Evolutionary conservation across 2,113 vertebrate species (phyloP), one percentile per base, ranked within the genome.

Genomic region (Gobio gobio): DNA sequence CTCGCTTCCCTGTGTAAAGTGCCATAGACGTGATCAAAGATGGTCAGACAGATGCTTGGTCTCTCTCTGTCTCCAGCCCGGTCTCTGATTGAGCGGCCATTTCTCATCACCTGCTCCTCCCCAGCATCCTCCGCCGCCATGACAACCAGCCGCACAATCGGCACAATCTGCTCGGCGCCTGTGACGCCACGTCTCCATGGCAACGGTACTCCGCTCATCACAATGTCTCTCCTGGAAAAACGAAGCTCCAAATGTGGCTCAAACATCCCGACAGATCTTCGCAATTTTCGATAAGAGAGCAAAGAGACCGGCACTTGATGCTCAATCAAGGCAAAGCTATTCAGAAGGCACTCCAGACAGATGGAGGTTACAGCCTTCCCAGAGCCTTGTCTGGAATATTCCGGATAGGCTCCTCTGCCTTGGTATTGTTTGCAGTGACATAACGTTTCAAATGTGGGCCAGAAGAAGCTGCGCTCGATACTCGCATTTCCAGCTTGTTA

Each of bases 181-280:
- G 90, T 91, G 92, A 93, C 83, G 89, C 87, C 84, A 87, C 8
- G 89, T 95, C 91, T 91, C 94, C 90, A 94, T 93, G 92, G 91
- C 90, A 93, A 94, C 93, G 89, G 89, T 89, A 89, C 91, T 93
- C 90, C 47, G 85, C 22, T 88, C 87, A 89, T 93, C 88, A 87
- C 86, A 85, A 66, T 58, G 56, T 77, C 70, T 83, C 84, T 88
- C 82, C 10, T 75, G 18, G 24, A 59, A 26, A 47, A 77, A 73
- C 5, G 12, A 26, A 61, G 76, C 80, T 59, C 78, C 16, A 79
- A 86, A 82, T 74, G 79, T 54, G 22, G 54, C 85, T 83, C 33
- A 45, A 77, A 82, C 82, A 85, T 82, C 73, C 64, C 33, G 33
- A 64, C 54, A 64, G 77, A 86, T 80, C 82, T 82, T 78, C 56